phyloP scores from a whole-genome alignment of 2,113 vertebrate species.

The Kryptolebias marmoratus region DNA sequence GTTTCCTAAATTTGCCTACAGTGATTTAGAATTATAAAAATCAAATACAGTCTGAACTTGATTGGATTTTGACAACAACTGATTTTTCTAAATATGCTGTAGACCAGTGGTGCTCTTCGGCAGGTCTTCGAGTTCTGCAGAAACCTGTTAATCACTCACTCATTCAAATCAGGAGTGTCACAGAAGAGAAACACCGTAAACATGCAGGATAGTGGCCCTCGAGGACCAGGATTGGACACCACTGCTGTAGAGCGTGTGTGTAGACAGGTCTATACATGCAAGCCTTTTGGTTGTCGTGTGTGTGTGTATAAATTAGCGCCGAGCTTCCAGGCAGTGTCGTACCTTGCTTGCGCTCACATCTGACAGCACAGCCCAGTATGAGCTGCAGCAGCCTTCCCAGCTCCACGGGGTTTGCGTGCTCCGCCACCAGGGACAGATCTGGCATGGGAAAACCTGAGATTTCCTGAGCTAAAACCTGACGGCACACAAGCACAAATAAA shows the following conservation, averaged over 20 bases:
- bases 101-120: too few relatives aligned
- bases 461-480: constrained; percentile 89
- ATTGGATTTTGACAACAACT: background rate
- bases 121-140: too few relatives aligned
- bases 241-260: too few relatives aligned
- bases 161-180: too few relatives aligned
- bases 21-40: constrained; percentile 22
- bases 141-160: too few relatives aligned
- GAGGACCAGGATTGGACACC: too few relatives aligned
- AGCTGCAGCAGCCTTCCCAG: constrained; percentile 94
- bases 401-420: constrained; percentile 85
- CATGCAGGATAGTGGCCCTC: too few relatives aligned
- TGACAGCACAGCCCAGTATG: constrained; percentile 94
- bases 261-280: background rate
- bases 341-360: constrained; percentile 98
- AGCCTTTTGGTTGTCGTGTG: background rate
- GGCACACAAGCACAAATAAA: constrained; percentile 1
- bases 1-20: background rate
- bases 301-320: background rate
- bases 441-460: constrained; percentile 90
- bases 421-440: constrained; percentile 87
- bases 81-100: too few relatives aligned
- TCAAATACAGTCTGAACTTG: background rate
- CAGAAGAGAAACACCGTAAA: too few relatives aligned
- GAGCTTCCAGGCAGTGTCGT: background rate